Evolutionary conservation across 1,140 invertebrate species (phyloP).

Genomic region (Leptinotarsa undecemlineata): DNA sequence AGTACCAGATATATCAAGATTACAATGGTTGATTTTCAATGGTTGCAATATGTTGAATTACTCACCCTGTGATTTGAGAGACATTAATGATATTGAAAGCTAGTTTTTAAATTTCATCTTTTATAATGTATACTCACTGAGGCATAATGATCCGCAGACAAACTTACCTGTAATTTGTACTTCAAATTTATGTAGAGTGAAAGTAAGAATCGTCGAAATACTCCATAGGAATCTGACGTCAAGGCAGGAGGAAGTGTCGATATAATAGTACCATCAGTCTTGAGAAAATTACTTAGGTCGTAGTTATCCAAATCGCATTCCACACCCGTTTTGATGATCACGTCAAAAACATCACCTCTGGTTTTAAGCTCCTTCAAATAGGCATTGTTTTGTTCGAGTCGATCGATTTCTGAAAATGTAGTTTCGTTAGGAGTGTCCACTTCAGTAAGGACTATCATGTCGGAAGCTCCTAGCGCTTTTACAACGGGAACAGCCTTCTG

Average conservation of each 20-base stretch:
- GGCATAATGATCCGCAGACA: no score
- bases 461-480: slow-evolving; percentile 62
- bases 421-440: slow-evolving; percentile 21
- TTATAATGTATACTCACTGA: no score
- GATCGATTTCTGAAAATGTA: slow-evolving; percentile 26
- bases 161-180: slow-evolving; percentile 29
- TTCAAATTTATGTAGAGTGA: slow-evolving; percentile 46
- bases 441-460: slow-evolving; percentile 56
- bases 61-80: no score
- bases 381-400: slow-evolving; percentile 26
- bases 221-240: slow-evolving; percentile 62
- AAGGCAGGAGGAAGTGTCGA: slow-evolving; percentile 55
- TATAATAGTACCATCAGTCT: slow-evolving; percentile 36
- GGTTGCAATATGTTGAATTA: no score
- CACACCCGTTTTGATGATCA: slow-evolving; percentile 48
- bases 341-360: slow-evolving; percentile 56
- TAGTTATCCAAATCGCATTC: slow-evolving; percentile 31
- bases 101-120: no score
- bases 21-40: no score
- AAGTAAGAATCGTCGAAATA: slow-evolving; percentile 58
- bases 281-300: slow-evolving; percentile 43
- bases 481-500: slow-evolving; percentile 59
- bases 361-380: slow-evolving; percentile 48
- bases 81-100: no score
- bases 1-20: no score